Conservation (phyloP, 2,888 invertebrate genomes). For the Brachypalpus laphriformis region DNA sequence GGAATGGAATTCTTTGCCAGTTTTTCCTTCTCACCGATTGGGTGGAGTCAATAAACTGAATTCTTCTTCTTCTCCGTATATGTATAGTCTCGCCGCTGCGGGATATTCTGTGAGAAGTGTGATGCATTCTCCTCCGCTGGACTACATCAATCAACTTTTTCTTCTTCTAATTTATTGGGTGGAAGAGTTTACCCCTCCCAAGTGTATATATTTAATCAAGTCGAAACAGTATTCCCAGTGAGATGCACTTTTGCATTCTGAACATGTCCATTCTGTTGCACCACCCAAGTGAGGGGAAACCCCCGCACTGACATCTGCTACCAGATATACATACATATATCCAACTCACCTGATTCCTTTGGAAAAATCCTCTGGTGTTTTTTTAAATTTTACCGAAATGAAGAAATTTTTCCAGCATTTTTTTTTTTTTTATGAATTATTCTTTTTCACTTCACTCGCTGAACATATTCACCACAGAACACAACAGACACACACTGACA, state of each 20-base stretch:
- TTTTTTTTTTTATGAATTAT: not conserved
- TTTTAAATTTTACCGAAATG: conserved; percentile 3
- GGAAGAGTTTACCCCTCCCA: too few species aligned
- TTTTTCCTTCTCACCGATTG: conserved; percentile 16
- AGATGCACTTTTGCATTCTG: too few species aligned
- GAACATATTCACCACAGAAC: conserved; percentile 62
- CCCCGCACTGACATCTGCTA: too few species aligned
- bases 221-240: too few species aligned
- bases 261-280: too few species aligned
- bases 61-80: not conserved
- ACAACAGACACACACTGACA: not conserved
- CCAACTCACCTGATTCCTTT: conserved; percentile 57
- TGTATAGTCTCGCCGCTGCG: too few species aligned
- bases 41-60: conserved; percentile 65
- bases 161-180: too few species aligned
- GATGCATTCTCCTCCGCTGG: too few species aligned
- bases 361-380: conserved; percentile 6
- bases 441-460: conserved; percentile 17
- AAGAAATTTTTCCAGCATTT: conserved; percentile 4
- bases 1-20: conserved; percentile 23
- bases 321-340: too few species aligned
- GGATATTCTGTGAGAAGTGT: too few species aligned
- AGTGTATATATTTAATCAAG: too few species aligned
- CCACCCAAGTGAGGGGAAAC: too few species aligned
- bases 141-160: conserved; percentile 20